Evolutionary conservation across 2,888 invertebrate species (phyloP), one percentile per base, ranked within the genome.

Genomic region (Nomada fabriciana): DNA sequence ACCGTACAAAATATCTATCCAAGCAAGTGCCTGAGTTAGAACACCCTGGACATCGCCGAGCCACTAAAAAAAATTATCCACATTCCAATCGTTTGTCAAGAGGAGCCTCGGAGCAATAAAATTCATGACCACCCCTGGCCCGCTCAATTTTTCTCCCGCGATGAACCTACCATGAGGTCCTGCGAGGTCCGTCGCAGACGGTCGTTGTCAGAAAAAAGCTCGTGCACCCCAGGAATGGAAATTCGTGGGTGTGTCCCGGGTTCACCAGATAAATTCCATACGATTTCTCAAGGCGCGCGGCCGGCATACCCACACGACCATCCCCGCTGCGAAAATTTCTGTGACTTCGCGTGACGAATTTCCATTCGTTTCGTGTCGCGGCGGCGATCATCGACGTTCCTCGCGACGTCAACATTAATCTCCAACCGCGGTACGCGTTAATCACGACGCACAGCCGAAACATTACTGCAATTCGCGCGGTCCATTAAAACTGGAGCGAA

Each of bases 311-410:
- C 9, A 18, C 42, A n/a, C 69, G 71, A 75, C 67, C 76, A 72
- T 36, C 76, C 83, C 76, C 64, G 80, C 80, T 74, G 75, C 61
- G 59, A 77, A 72, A 78, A 76, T 79, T 43, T 23, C 47, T n/a
- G 69, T 52, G 63, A 64, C 70, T 82, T 82, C 63, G 69, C 84
- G 76, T 76, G 80, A 80, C 80, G 80, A 83, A 83, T 80, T 80
- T 83, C 74, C 77, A 77, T 82, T 73, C 72, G 81, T 65, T 67
- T 63, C 70, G 70, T 80, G 25, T 20, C 53, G 53, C 53, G 53
- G 18, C 63, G 23, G 43, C 79, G 79, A 78, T 65, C 80, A 53
- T 67, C 75, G 77, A 67, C 80, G 65, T 52, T 18, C 50, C 50
- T 10, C 70, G 70, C 59, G 25, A 67, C 73, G 64, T 18, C 57